Conservation (phyloP, 2,113 vertebrate species). For the Myiopsitta monachus region DNA sequence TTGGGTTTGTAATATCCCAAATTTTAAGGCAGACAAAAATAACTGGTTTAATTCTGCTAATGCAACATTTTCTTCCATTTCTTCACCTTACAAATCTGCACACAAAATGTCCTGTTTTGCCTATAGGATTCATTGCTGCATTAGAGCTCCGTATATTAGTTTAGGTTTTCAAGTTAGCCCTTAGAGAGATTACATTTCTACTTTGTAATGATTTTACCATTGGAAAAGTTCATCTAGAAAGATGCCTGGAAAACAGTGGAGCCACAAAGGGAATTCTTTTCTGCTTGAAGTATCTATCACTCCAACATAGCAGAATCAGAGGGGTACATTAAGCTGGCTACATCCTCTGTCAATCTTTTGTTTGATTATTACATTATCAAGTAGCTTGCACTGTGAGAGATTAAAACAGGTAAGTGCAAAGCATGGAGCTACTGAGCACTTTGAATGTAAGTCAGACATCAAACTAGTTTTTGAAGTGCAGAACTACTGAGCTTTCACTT, state of each 20-base stretch:
- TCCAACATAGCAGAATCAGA: neutral
- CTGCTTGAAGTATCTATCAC: neutral
- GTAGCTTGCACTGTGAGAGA: conserved; percentile 45
- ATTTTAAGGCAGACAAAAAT: neutral
- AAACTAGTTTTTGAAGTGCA: conserved; percentile 54
- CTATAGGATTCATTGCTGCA: neutral
- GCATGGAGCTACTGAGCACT: neutral
- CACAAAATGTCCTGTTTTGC: neutral
- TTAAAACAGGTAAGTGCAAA: conserved; percentile 52
- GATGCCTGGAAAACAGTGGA: neutral
- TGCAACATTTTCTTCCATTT: neutral
- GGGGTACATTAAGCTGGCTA: conserved; percentile 5
- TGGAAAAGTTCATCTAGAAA: conserved; percentile 27
- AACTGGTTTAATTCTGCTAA: neutral
- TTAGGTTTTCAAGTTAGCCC: neutral
- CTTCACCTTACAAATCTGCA: neutral
- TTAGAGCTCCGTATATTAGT: neutral
- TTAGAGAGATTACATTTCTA: neutral
- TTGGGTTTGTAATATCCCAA: neutral
- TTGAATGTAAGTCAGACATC: conserved; percentile 46
- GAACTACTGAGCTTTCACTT: conserved; percentile 19
- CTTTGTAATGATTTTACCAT: conserved; percentile 25
- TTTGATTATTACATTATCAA: conserved; percentile 61
- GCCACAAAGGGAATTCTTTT: neutral
- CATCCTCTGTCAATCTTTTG: conserved; percentile 32